phyloP scores from a whole-genome alignment of 2,113 vertebrate species.

The Numida meleagris region DNA sequence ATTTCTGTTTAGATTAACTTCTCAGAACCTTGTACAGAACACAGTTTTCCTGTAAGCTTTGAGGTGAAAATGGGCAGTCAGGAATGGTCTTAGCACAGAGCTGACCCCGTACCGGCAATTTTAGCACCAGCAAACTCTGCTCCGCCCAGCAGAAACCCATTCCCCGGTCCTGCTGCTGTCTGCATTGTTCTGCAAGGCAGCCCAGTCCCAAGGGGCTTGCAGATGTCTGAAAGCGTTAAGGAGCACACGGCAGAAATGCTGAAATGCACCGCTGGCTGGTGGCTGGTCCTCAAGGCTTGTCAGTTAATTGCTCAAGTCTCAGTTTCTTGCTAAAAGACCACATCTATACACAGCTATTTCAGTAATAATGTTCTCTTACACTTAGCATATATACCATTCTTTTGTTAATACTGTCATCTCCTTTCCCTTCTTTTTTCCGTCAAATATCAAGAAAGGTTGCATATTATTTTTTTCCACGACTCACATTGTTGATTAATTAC shows the following conservation, averaged over 20 bases:
- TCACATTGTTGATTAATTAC: neutral
- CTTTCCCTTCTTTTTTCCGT: no score
- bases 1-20: conserved; percentile 21
- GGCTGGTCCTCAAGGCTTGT: neutral
- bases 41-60: neutral
- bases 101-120: neutral
- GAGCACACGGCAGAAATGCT: conserved; percentile 7
- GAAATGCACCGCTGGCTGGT: neutral
- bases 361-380: neutral
- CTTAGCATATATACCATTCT: neutral
- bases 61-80: neutral
- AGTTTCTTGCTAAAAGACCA: neutral
- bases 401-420: neutral
- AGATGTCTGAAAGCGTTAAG: neutral
- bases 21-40: neutral
- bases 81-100: neutral
- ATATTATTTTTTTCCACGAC: neutral
- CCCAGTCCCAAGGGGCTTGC: neutral
- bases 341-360: neutral
- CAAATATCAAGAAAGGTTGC: neutral
- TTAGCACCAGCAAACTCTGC: neutral
- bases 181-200: neutral
- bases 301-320: neutral
- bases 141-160: neutral
- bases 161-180: neutral